Conservation (phyloP, 2,113 vertebrate species). For the Orientallactaga bullata region DNA sequence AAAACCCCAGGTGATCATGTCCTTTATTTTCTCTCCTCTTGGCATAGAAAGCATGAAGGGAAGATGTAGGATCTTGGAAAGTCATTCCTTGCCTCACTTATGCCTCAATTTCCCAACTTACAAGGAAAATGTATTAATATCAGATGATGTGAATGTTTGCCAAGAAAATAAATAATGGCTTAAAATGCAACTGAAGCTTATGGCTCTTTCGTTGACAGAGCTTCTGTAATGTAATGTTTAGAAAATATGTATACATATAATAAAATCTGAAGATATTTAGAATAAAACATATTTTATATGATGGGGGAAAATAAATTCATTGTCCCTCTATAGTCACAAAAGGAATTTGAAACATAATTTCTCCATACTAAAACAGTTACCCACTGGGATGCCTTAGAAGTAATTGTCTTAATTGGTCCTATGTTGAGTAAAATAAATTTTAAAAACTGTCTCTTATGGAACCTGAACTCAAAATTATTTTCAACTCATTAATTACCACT, state of each 20-base stretch:
- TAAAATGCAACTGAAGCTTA: background rate
- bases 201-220: background rate
- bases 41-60: background rate
- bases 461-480: constrained; percentile 4
- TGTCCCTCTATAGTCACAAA: constrained; percentile 3
- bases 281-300: background rate
- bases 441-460: background rate
- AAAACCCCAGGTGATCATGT: too few species aligned
- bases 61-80: background rate
- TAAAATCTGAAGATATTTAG: background rate
- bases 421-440: constrained; percentile 15
- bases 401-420: background rate
- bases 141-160: background rate
- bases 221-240: background rate
- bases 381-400: background rate
- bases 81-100: background rate
- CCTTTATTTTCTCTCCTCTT: background rate
- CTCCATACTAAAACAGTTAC: background rate
- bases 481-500: background rate
- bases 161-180: background rate
- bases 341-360: background rate
- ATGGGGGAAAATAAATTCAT: background rate
- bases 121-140: background rate
- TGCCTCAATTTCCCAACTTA: background rate
- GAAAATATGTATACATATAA: background rate